Conservation (phyloP, 1,140 invertebrate genomes). For the Ptiloglossa arizonensis region DNA sequence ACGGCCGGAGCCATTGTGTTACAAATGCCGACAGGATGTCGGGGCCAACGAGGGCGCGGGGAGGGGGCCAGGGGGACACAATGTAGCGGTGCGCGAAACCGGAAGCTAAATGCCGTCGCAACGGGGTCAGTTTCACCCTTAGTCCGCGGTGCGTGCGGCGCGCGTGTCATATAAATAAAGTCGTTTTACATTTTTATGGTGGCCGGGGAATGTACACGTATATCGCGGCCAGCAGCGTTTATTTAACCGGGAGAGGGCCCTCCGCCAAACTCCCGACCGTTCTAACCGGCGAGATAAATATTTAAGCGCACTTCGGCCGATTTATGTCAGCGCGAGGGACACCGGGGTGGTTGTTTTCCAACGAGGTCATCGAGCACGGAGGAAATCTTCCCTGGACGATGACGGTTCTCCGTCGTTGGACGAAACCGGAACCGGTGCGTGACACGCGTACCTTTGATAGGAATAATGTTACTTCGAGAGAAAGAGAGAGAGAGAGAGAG, state of each 20-base stretch:
- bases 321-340: neutral
- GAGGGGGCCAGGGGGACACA: slow-evolving; percentile 24
- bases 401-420: neutral
- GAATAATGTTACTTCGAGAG: too few relatives aligned
- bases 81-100: slow-evolving; percentile 53
- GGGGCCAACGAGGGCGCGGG: neutral
- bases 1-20: slow-evolving; percentile 37
- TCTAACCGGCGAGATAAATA: slow-evolving; percentile 24
- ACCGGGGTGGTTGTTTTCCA: too few relatives aligned
- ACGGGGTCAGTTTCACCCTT: slow-evolving; percentile 57
- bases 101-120: slow-evolving; percentile 66
- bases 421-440: neutral
- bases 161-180: slow-evolving; percentile 72
- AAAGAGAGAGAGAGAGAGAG: too few relatives aligned
- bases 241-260: slow-evolving; percentile 23
- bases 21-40: slow-evolving; percentile 37
- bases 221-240: slow-evolving; percentile 19
- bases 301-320: slow-evolving; percentile 16
- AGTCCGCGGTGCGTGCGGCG: slow-evolving; percentile 37
- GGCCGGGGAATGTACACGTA: slow-evolving; percentile 4
- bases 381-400: neutral
- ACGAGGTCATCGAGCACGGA: neutral
- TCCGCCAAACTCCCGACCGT: neutral
- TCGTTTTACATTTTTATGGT: slow-evolving; percentile 74
- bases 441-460: slow-evolving; percentile 1